Conservation (phyloP, 2,797 vertebrate species). For the Kryptopterus vitreolus region DNA sequence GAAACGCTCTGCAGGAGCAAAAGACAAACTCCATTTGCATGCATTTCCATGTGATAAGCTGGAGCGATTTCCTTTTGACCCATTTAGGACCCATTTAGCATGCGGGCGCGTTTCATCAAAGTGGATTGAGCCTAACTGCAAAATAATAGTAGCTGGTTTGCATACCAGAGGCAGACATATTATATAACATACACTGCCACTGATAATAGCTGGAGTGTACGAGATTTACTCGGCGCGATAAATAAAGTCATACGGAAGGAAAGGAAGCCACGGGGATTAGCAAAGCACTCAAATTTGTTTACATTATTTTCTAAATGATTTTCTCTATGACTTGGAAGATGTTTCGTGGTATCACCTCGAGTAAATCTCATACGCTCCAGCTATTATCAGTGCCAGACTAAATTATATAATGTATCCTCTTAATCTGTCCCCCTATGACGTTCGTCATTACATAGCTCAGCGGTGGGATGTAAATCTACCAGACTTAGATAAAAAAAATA, state of each 20-base stretch:
- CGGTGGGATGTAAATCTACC: not conserved
- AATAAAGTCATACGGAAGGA: slow-evolving; percentile 3
- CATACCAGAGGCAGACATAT: slow-evolving; percentile 44
- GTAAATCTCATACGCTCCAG: slow-evolving; percentile 6
- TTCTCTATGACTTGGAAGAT: too few species aligned
- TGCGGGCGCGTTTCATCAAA: slow-evolving; percentile 6
- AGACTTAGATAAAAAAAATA: not conserved
- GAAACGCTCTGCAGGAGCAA: slow-evolving; percentile 25
- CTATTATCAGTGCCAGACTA: not conserved
- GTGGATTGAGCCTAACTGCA: slow-evolving; percentile 16
- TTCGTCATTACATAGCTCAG: not conserved
- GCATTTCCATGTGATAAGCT: slow-evolving; percentile 42
- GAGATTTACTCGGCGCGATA: slow-evolving; percentile 6
- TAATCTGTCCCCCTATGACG: not conserved
- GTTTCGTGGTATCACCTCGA: not conserved
- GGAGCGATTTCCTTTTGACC: slow-evolving; percentile 42
- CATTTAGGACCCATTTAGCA: slow-evolving; percentile 41
- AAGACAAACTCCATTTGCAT: slow-evolving; percentile 41
- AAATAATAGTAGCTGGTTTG: slow-evolving; percentile 49
- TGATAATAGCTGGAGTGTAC: not conserved
- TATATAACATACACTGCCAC: not conserved
- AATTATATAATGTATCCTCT: not conserved
- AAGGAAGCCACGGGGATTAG: slow-evolving; percentile 20
- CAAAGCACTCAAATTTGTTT: not conserved
- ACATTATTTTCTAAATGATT: too few species aligned